A percentile compares a stretch with the other conserved stretches of the same genome.
phyloP scores from a whole-genome alignment of 92 coral and sea anemone species.

The Porites rus region DNA sequence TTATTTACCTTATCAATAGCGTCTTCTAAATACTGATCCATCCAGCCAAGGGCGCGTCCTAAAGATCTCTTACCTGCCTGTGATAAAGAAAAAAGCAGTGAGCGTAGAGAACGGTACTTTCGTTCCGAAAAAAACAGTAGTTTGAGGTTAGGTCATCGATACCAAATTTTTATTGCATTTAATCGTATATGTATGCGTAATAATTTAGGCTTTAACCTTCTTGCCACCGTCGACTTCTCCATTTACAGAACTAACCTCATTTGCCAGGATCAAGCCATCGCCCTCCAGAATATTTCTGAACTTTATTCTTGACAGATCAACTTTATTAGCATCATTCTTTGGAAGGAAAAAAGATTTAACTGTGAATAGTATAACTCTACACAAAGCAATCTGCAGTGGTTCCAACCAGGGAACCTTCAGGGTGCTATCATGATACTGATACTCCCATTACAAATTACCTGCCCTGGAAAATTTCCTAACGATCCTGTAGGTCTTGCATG shows the following conservation, averaged over 20 bases:
- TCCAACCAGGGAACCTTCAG: too few relatives aligned
- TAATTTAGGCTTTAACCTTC: too few relatives aligned
- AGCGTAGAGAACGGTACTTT: neutral
- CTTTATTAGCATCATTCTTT: slow-evolving; percentile 40
- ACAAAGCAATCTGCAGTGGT: neutral
- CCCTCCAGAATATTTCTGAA: slow-evolving; percentile 36
- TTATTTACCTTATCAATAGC: slow-evolving; percentile 62
- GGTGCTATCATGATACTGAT: too few relatives aligned
- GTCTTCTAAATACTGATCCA: slow-evolving; percentile 78
- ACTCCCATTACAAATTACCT: too few relatives aligned
- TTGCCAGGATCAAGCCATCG: slow-evolving; percentile 43
- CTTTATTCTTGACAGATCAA: slow-evolving; percentile 23
- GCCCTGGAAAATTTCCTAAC: too few relatives aligned
- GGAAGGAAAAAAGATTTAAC: neutral
- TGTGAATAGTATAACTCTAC: neutral
- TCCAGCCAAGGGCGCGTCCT: slow-evolving; percentile 72
- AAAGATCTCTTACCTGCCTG: slow-evolving; percentile 67
- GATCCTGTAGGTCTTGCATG: too few relatives aligned
- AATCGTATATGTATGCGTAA: too few relatives aligned
- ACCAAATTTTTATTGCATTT: too few relatives aligned
- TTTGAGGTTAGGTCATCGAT: neutral
- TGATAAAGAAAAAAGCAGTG: neutral
- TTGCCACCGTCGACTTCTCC: too few relatives aligned
- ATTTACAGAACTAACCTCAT: slow-evolving; percentile 25
- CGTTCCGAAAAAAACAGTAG: neutral